phyloP scores from a whole-genome alignment of 1,140 invertebrate genomes.

The Mycetomoellerius zeteki region DNA sequence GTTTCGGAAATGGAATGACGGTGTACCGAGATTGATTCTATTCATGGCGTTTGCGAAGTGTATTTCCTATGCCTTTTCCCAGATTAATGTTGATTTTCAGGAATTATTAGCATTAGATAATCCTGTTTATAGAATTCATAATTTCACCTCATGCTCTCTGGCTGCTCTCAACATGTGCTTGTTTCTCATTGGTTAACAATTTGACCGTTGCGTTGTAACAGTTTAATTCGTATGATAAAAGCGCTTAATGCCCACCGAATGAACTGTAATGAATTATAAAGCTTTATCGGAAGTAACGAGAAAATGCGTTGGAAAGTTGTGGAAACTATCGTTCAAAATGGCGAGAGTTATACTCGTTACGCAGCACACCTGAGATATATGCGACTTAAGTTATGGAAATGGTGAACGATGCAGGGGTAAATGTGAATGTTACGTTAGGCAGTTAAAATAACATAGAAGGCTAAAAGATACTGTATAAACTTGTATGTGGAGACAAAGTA shows the following conservation, averaged over 20 bases:
- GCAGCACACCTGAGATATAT: constrained; percentile 6
- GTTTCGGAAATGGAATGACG: constrained; percentile 13
- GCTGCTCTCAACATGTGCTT: neutral
- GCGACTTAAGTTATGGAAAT: constrained; percentile 31
- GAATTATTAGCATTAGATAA: constrained; percentile 19
- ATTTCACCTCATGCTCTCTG: neutral
- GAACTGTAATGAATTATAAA: constrained; percentile 32
- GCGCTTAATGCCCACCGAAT: constrained; percentile 4
- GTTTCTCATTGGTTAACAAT: constrained; percentile 41
- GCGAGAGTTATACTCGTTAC: constrained; percentile 15
- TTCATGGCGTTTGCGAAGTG: neutral
- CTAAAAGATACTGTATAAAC: constrained; percentile 4
- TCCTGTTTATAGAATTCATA: constrained; percentile 17
- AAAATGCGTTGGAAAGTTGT: constrained; percentile 45
- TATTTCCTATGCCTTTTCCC: constrained; percentile 9
- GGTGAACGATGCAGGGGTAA: neutral
- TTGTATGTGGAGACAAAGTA: neutral
- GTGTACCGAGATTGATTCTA: constrained; percentile 2
- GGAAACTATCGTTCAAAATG: constrained; percentile 31
- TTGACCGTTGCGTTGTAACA: constrained; percentile 3
- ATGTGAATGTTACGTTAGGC: neutral
- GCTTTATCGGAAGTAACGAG: constrained; percentile 34
- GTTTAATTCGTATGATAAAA: constrained; percentile 50
- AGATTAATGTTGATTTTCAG: constrained; percentile 33
- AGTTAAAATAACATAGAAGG: constrained; percentile 2